Percentiles rank a stretch among this genome's conserved stretches.
Evolutionary conservation across 2,797 vertebrate species (phyloP).

Genomic region (Alca torda): DNA sequence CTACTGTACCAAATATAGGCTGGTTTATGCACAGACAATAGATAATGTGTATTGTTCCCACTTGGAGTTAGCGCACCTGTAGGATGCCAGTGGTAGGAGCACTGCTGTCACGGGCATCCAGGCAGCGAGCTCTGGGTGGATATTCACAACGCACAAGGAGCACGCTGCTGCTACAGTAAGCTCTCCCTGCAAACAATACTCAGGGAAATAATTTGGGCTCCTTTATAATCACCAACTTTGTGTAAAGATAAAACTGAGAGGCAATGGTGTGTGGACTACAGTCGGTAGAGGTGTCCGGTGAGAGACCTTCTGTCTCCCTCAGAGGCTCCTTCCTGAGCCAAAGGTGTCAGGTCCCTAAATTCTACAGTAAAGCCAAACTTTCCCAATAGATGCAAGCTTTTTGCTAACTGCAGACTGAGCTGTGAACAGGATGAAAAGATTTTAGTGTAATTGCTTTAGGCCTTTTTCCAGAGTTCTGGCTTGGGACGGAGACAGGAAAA

Average conservation of each 20-base stretch:
- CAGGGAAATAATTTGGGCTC: not conserved
- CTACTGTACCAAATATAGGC: not conserved
- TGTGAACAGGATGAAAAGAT: not conserved
- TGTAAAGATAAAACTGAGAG: not conserved
- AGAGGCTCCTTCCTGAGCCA: not conserved
- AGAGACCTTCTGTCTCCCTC: not conserved
- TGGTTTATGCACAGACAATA: not conserved
- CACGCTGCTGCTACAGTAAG: not conserved
- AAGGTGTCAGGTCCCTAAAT: not conserved
- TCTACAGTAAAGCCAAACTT: not conserved
- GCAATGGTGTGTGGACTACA: not conserved
- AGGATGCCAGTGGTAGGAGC: not conserved
- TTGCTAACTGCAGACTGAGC: not conserved
- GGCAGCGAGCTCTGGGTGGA: not conserved
- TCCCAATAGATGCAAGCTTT: not conserved
- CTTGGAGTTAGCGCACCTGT: not conserved
- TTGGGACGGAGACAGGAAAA: not conserved
- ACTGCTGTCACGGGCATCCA: not conserved
- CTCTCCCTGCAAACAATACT: not conserved
- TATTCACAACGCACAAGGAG: not conserved
- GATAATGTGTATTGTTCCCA: not conserved
- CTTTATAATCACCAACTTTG: not conserved
- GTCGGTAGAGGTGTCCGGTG: not conserved
- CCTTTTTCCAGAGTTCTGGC: not conserved
- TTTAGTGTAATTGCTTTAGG: not conserved